These are phyloP conservation scores for Turritopsis dohrnii DNA, from an alignment of 30 jellyfish, hydroid and myxozoan genomes.

Conservation along the genomic window DNA sequence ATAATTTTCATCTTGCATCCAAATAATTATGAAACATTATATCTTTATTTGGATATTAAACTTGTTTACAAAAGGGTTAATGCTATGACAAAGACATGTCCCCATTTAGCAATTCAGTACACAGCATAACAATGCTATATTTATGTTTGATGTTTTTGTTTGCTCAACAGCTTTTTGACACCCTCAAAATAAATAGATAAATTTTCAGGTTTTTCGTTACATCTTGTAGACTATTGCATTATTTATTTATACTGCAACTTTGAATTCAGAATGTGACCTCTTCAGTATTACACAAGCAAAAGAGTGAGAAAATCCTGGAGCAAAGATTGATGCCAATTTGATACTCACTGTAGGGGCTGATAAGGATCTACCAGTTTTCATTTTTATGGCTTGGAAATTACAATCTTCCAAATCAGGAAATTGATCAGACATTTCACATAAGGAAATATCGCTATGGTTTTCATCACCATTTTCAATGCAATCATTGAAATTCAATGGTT, in stretches of 20 bases:
- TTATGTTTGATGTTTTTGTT: background rate
- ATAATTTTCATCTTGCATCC: background rate
- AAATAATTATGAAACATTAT: too few relatives aligned
- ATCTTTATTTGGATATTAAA: background rate
- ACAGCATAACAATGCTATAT: too few relatives aligned
- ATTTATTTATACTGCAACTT: too few relatives aligned
- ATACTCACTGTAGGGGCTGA: constrained; percentile 84
- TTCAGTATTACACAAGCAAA: too few relatives aligned
- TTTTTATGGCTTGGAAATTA: constrained; percentile 24
- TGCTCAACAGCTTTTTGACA: background rate
- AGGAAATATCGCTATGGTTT: constrained; percentile 39
- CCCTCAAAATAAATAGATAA: background rate
- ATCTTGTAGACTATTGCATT: background rate
- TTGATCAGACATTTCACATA: constrained; percentile 42
- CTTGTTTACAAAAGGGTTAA: too few relatives aligned
- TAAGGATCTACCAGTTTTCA: constrained; percentile 33
- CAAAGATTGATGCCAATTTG: too few relatives aligned
- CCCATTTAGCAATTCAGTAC: too few relatives aligned
- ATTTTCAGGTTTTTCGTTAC: background rate
- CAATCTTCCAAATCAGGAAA: constrained; percentile 37
- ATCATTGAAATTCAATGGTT: constrained; percentile 24
- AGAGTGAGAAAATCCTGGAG: too few relatives aligned
- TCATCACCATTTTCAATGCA: constrained; percentile 25
- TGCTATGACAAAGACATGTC: too few relatives aligned
- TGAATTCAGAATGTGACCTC: too few relatives aligned